Evolutionary conservation across 2,888 invertebrate species (phyloP), one percentile per base, ranked within the genome.

Genomic region (Unio pictorum): DNA sequence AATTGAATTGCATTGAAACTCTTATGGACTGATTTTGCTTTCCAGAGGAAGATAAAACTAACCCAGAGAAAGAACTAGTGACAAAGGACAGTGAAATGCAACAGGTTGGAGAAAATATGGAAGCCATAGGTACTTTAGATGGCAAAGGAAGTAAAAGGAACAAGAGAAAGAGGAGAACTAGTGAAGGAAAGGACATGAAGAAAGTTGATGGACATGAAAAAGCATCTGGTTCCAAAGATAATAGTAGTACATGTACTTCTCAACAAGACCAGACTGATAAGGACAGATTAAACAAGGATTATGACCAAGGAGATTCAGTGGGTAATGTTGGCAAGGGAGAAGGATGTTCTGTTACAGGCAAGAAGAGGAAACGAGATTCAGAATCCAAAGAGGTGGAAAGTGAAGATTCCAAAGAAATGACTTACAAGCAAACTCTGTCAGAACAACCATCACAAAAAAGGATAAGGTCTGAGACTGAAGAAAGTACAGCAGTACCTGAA

Each of bases 11-110:
- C 15, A 45, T 11, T 45, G 45, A 15, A 45, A 45, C 45, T 11
- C 45, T 34, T 45, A 45, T 45, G 45, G 45, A 15, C 15, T 68
- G 66, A 11, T 68, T 68, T 68, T 66, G 72, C 70, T 30, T 18
- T 69, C 5, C 73, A 69, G 57, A 57, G 54, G 67, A 68, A 17
- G 17, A 15, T n/a, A 66, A 67, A 64, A 28, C 64, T n/a, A 57
- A 30, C 34, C 61, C 54, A 57, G 58, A 58, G 8, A 66, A 67
- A 28, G 61, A 65, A 45, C 15, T 0, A 15, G 11, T 45, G 45
- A 11, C 15, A 45, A 45, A 45, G 45, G 45, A 45, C 45, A 45
- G 45, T 45, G 45, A 45, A 15, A 45, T 45, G 45, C 45, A 2
- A 15, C 45, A 45, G 45, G 15, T 45, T 45, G 45, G 45, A 1